phyloP scores from a whole-genome alignment of 2,888 invertebrate species.

The Atrina japonica region DNA sequence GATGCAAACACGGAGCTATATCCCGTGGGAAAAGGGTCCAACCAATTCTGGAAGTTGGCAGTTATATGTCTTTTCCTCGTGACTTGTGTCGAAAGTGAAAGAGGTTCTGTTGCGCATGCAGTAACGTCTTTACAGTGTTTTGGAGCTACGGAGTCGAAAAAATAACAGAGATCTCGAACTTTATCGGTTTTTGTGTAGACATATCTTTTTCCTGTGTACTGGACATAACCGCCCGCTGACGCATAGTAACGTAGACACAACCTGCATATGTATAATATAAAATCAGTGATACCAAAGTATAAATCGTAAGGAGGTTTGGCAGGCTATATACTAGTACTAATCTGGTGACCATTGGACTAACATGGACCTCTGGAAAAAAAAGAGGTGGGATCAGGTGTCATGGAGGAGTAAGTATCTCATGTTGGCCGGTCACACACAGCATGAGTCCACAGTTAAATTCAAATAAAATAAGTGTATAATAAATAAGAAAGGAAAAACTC shows the following conservation, averaged over 20 bases:
- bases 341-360: no score
- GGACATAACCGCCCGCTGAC: constrained; percentile 11
- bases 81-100: constrained; percentile 25
- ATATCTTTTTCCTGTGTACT: background rate
- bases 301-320: no score
- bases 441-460: no score
- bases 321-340: no score
- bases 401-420: no score
- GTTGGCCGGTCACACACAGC: no score
- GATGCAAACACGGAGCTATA: constrained; percentile 21
- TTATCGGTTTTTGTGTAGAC: constrained; percentile 21
- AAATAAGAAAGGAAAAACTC: background rate
- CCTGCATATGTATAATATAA: no score
- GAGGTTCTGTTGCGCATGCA: constrained; percentile 30
- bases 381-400: no score
- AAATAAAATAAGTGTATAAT: background rate
- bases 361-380: no score
- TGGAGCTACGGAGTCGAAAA: constrained; percentile 21
- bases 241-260: constrained; percentile 21
- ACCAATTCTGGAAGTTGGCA: constrained; percentile 42
- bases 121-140: constrained; percentile 19
- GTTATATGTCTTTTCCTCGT: constrained; percentile 6
- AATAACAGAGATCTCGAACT: constrained; percentile 24
- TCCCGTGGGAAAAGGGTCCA: constrained; percentile 38
- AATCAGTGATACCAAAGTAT: no score